Base-by-base conservation (phyloP, 2,888 invertebrate genomes). In the Loripinus fragilis region DNA sequence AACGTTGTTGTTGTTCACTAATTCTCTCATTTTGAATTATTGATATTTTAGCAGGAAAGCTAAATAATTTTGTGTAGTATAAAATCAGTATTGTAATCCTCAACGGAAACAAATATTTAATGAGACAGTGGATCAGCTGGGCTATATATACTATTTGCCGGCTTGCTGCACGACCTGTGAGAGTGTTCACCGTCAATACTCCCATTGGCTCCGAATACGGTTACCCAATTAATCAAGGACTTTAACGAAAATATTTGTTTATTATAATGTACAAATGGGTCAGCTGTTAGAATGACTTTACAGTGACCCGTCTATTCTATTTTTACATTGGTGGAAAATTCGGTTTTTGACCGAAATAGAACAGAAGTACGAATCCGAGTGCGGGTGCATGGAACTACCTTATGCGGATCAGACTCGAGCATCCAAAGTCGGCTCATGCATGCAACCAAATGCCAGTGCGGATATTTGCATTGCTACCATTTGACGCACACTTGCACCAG, bases 321-420 rank as follows among this genome's bases (percentile, higher is more conserved):
- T 33, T 60, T 60, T 60, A 60, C 3, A 33, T 20, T 2, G 1
- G 33, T 1, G 10, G 60, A 17, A 33, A 60, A 60, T 60, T 60
- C 60, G 60, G 60, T 60, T 60, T 60, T 60, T 60, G 60, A 60
- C 60, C 60, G 60, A 60, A 60, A 60, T 66, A 66, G n/a, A n/a
- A n/a, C n/a, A n/a, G n/a, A n/a, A n/a, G n/a, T n/a, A n/a, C n/a
- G n/a, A n/a, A n/a, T n/a, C n/a, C n/a, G n/a, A n/a, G n/a, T n/a
- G n/a, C n/a, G n/a, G n/a, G n/a, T n/a, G n/a, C n/a, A n/a, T n/a
- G n/a, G n/a, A n/a, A n/a, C n/a, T n/a, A n/a, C n/a, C n/a, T n/a
- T n/a, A n/a, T n/a, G n/a, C n/a, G n/a, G n/a, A n/a, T n/a, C n/a
- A n/a, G n/a, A n/a, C n/a, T n/a, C n/a, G n/a, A n/a, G n/a, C n/a